Percentiles rank a stretch among this genome's conserved stretches.
These are phyloP conservation scores for Drosophila burlai DNA, from an alignment of 1,140 invertebrate genomes.

Conservation along the genomic window DNA sequence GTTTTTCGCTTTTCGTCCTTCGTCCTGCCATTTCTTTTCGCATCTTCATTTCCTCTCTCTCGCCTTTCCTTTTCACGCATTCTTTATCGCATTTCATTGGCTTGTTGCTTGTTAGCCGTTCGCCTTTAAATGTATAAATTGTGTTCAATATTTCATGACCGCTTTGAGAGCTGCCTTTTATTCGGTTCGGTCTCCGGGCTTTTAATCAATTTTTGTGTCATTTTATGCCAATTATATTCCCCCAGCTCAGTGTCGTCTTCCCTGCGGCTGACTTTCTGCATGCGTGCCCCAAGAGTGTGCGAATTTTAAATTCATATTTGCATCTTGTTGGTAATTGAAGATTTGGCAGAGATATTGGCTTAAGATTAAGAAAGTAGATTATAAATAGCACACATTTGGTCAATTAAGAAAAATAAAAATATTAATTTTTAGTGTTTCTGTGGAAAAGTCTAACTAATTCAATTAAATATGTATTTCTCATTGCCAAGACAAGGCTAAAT, in stretches of 20 bases:
- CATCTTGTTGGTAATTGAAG: neutral
- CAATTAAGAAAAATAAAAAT: neutral
- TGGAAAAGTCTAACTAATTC: neutral
- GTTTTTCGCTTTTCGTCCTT: conserved; percentile 26
- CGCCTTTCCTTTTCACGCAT: conserved; percentile 34
- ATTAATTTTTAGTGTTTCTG: neutral
- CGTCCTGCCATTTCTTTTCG: conserved; percentile 41
- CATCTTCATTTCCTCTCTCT: conserved; percentile 67
- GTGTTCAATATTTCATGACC: conserved; percentile 72
- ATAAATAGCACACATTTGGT: neutral
- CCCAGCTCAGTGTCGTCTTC: conserved; percentile 17
- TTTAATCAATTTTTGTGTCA: conserved; percentile 76
- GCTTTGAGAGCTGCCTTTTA: conserved; percentile 23
- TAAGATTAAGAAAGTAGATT: neutral
- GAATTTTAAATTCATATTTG: conserved; percentile 13
- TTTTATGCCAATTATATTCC: conserved; percentile 74
- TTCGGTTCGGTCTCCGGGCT: conserved; percentile 28
- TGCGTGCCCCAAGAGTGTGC: neutral
- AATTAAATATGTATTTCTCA: neutral
- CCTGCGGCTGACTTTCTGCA: conserved; percentile 7
- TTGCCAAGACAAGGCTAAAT: neutral
- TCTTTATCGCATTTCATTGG: conserved; percentile 74
- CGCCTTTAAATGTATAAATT: conserved; percentile 49
- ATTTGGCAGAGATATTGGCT: neutral
- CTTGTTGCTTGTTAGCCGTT: conserved; percentile 68